Conservation (phyloP, 2,113 vertebrate genomes). For the Tympanuchus pallidicinctus region DNA sequence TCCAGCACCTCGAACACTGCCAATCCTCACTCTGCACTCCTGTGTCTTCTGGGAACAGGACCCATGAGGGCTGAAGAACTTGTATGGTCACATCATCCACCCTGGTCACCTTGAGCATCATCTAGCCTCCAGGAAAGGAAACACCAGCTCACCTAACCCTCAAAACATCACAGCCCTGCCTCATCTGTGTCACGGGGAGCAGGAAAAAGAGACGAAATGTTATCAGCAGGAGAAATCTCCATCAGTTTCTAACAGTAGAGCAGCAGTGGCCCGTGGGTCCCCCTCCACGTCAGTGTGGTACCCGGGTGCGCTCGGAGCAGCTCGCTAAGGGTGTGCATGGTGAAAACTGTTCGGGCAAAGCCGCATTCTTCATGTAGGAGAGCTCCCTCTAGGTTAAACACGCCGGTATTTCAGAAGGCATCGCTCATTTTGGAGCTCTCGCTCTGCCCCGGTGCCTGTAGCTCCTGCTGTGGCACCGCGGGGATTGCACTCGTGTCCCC, state of each 20-base stretch:
- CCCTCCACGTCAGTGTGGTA: not conserved
- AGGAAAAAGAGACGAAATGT: not conserved
- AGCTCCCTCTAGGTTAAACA: slow-evolving; percentile 74
- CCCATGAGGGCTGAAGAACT: not conserved
- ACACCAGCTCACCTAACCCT: not conserved
- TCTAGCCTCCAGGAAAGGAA: not conserved
- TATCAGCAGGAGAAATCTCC: not conserved
- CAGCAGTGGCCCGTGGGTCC: not conserved
- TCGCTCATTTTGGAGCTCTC: not conserved
- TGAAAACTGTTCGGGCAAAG: not conserved
- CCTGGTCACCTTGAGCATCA: not conserved
- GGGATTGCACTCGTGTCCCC: accelerated
- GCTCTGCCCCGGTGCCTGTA: not conserved
- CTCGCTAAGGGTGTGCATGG: not conserved
- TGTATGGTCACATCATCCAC: no score
- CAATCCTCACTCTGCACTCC: not conserved
- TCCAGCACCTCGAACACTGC: not conserved
- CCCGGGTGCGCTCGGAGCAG: not conserved
- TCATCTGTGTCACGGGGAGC: not conserved
- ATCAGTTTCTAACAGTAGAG: not conserved
- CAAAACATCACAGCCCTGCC: not conserved
- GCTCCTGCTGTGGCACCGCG: not conserved
- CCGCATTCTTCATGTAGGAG: slow-evolving; percentile 55
- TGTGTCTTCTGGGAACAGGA: accelerated
- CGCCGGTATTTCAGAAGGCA: slow-evolving; percentile 69